phyloP scores from a whole-genome alignment of 2,888 invertebrate genomes.

The Auanema freiburgensis region DNA sequence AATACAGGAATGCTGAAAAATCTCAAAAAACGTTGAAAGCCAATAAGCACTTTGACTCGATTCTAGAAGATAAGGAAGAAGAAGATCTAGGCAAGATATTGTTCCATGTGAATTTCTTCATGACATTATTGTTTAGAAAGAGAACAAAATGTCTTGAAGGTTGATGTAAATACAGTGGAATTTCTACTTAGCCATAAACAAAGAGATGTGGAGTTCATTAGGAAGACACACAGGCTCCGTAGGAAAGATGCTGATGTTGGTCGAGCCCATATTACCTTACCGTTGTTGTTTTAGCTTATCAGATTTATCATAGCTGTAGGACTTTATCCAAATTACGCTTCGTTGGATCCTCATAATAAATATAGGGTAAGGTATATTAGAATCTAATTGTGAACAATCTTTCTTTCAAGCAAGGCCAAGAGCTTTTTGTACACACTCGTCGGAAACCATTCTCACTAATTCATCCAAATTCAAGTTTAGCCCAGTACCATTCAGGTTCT shows the following conservation, averaged over 20 bases:
- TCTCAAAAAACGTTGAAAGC: slow-evolving; percentile 73
- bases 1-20: slow-evolving; percentile 40
- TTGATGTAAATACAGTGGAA: slow-evolving; percentile 49
- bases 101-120: not conserved
- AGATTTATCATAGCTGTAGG: slow-evolving; percentile 80
- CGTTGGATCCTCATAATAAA: slow-evolving; percentile 90
- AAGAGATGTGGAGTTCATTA: slow-evolving; percentile 37
- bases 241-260: slow-evolving; percentile 36
- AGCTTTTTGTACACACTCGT: slow-evolving; percentile 55
- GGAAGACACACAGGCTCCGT: slow-evolving; percentile 36
- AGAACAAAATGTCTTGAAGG: slow-evolving; percentile 41
- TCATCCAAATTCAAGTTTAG: slow-evolving; percentile 57
- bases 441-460: slow-evolving; percentile 53
- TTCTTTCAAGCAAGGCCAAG: slow-evolving; percentile 50
- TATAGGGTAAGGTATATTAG: slow-evolving; percentile 76
- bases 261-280: too few species aligned
- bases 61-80: slow-evolving; percentile 47
- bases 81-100: slow-evolving; percentile 24
- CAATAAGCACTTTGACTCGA: slow-evolving; percentile 56
- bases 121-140: slow-evolving; percentile 23
- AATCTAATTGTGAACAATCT: too few species aligned
- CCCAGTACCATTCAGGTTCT: slow-evolving; percentile 47
- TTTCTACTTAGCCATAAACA: slow-evolving; percentile 46
- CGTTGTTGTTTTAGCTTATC: slow-evolving; percentile 29
- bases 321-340: slow-evolving; percentile 89